A percentile compares a stretch with the other conserved stretches of the same genome.
These are phyloP conservation scores for Paradoxurus hermaphroditus DNA, from an alignment of 2,113 vertebrate genomes.

Conservation along the genomic window DNA sequence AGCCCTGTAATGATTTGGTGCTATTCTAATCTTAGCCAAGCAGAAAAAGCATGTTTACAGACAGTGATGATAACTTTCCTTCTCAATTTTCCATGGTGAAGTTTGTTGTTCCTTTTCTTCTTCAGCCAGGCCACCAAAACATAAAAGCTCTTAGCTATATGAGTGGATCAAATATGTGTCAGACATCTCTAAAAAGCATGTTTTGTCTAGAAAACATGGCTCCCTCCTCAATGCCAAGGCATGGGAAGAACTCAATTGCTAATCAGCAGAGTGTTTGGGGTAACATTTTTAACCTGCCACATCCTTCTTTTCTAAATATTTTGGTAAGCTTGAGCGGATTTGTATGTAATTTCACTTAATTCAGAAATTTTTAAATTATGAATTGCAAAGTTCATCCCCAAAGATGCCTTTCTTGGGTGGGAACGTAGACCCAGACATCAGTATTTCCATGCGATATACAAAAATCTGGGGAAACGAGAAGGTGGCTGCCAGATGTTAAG, in stretches of 20 bases:
- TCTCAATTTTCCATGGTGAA: not conserved
- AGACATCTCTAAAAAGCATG: not conserved
- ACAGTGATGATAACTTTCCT: not conserved
- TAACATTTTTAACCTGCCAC: not conserved
- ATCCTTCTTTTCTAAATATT: conserved; percentile 35
- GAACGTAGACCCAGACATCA: not conserved
- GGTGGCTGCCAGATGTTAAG: not conserved
- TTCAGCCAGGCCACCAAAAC: not conserved
- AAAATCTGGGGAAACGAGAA: not conserved
- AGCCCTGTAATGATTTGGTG: not conserved
- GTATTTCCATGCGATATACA: not conserved
- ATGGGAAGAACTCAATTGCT: not conserved
- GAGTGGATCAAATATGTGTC: not conserved
- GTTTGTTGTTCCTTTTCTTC: conserved; percentile 4
- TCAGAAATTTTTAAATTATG: not conserved
- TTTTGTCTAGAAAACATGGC: not conserved
- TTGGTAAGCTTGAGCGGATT: not conserved
- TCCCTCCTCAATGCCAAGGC: not conserved
- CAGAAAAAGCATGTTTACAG: not conserved
- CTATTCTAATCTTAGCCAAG: not conserved
- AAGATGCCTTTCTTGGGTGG: not conserved
- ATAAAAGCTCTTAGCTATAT: not conserved
- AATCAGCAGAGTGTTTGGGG: not conserved
- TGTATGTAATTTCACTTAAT: conserved; percentile 9
- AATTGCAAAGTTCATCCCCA: not conserved